Percentiles rank a stretch among this genome's conserved stretches.
Conservation (phyloP, 1,140 invertebrate genomes). For the Octopus bimaculoides region DNA sequence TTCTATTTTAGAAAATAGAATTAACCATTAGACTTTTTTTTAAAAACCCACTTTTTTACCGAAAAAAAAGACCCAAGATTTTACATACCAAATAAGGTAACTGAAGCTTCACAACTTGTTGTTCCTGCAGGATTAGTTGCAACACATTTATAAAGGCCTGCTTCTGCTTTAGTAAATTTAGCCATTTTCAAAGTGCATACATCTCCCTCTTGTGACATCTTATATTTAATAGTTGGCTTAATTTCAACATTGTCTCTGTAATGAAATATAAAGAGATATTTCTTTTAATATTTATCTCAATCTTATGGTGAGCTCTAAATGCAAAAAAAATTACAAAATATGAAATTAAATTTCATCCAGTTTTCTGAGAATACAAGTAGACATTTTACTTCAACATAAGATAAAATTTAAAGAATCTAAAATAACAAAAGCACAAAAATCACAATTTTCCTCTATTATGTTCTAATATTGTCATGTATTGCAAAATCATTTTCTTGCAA, state of each 20-base stretch:
- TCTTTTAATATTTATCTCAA: background rate
- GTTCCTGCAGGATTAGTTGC: conserved; percentile 51
- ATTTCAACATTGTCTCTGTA: conserved; percentile 76
- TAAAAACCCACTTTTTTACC: background rate
- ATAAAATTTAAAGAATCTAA: no score
- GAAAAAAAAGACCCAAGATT: background rate
- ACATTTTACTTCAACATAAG: no score
- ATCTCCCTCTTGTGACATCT: conserved; percentile 80
- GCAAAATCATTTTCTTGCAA: no score
- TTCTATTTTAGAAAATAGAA: no score
- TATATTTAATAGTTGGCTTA: conserved; percentile 71
- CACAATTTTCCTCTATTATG: no score
- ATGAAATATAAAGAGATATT: background rate
- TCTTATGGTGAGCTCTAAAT: no score
- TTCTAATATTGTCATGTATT: no score
- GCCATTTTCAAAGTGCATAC: conserved; percentile 59
- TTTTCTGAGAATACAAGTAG: no score
- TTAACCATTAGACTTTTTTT: background rate
- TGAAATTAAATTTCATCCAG: no score
- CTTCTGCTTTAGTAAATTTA: conserved; percentile 40
- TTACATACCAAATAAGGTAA: conserved; percentile 40
- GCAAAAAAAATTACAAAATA: no score
- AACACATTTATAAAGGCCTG: conserved; percentile 50
- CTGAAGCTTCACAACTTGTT: conserved; percentile 36
- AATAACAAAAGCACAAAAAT: no score